Base-by-base conservation (phyloP, 2,113 vertebrate genomes). In the Hemiprocne comata region DNA sequence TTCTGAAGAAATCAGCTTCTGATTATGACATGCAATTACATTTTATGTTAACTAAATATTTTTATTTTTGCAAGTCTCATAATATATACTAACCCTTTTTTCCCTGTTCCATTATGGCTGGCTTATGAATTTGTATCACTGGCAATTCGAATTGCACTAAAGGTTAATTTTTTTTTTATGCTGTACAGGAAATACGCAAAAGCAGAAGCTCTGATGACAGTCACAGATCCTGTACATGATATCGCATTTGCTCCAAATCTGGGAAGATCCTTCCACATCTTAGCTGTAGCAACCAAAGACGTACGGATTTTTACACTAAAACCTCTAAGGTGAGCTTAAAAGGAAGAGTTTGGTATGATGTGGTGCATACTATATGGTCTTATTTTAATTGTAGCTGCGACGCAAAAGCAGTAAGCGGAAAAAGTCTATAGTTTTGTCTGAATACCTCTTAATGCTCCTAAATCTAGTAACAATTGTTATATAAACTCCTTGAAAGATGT, bases 241-340 rank as follows among this genome's bases (percentile, higher is more conserved):
- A 99, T 99, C 64, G 98, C 99, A 0, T 99, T 99, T 97, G 99
- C 99, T 85, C 99, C 99, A n/a, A 99, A 99, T 96, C 97, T 99
- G 95, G 99, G 99, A 73, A 98, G 99, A 87, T 99, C 99, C 51
- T 99, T 99, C 95, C 99, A 99, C 33, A 99, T 99, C 71, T 98
- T 99, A 29, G 99, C 99, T 80, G 98, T 99, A 50, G 99, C 99
- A 84, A 99, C 99, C 46, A 99, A 99, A 98, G 99, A 99, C 7
- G 99, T 99, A 82, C 95, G 99, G 78, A 99, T 99, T 97, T 99
- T 99, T 96, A 99, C 99, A 55, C 97, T 99, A 46, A 98, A 99
- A 92, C 99, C 99, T 29, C 93, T 99, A 87, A 99, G 99, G 99
- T 99, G 79, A 97, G 98, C 91, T 94, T 87, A 65, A 54, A n/a